These are phyloP conservation scores for Aleiodes testaceus DNA, from an alignment of 2,888 invertebrate species.

Conservation along the genomic window DNA sequence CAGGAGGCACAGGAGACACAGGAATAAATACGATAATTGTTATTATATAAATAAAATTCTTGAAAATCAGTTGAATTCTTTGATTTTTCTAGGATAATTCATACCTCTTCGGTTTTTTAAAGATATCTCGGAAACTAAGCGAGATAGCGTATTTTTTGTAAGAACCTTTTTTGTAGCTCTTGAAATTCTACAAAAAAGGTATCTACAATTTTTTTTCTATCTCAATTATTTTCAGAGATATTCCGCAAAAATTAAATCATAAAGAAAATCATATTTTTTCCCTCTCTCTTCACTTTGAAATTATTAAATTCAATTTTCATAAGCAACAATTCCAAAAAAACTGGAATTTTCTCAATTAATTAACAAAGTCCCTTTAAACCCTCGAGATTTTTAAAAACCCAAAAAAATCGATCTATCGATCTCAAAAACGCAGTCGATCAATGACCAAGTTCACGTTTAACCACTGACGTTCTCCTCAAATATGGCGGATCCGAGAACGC, in stretches of 20 bases:
- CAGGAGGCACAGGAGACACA: conserved; percentile 16
- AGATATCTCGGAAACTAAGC: no score
- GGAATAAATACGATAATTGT: conserved; percentile 18
- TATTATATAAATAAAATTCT: conserved; percentile 17
- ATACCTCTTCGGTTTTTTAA: no score
- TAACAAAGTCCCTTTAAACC: neutral
- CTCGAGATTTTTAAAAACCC: neutral
- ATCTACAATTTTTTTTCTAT: no score
- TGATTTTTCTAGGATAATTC: no score
- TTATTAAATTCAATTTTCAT: no score
- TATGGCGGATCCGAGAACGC: conserved; percentile 71
- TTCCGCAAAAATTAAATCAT: no score
- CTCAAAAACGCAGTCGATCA: conserved; percentile 31
- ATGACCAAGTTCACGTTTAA: conserved; percentile 55
- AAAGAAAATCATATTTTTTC: no score
- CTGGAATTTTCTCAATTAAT: neutral
- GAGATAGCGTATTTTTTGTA: no score
- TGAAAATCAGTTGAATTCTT: neutral
- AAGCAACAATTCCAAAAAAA: neutral
- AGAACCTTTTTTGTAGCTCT: no score
- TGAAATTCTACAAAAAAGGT: no score
- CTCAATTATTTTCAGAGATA: no score
- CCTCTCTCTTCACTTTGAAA: no score
- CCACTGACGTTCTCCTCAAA: conserved; percentile 70
- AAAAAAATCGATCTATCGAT: neutral